Base-by-base conservation (phyloP, 1,140 invertebrate genomes). In the Achroia grisella region DNA sequence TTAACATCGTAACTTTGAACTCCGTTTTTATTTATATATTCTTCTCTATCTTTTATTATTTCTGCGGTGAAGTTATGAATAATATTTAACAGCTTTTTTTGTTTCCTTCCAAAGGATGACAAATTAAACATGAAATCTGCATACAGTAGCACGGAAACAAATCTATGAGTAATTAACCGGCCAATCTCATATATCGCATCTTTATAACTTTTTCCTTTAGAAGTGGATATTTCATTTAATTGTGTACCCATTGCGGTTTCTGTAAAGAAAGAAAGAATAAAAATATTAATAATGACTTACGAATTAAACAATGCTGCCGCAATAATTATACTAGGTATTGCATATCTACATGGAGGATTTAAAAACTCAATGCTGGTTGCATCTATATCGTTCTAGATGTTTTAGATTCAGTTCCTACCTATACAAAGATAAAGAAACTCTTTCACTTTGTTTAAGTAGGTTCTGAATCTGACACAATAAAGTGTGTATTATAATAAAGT, bases 1-100 rank as follows among this genome's bases (percentile, higher is more conserved):
- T 48, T 15, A 13, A 44, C 40, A 10, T 52, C 37, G 6, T 28
- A n/a, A 13, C 43, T 10, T 23, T 34, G 3, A 33, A 33, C 32
- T 33, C 32, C 29, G 5, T 10, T 4, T 17, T 17, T 1, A 17
- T 37, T 14, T 15, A 13, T 17, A 10, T 37, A 37, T 10, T 17
- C 8, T 10, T 37, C 17, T 10, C 35, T 37, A 3, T 17, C 8
- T 15, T 37, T 8, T 5, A 37, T 37, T 15, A 37, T 14, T 37
- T 23, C 17, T 37, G n/a, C 17, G 1, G 35, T 37, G 14, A 37
- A 37, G 5, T 37, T 15, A 2, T 15, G 12, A 10, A 37, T 15
- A n/a, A 15, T 37, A 9, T 9, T 4, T 10, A 37, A n/a, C 5
- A 6, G 5, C 9, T 37, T 37, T 15, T 37, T 10, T 15, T 37